phyloP scores from a whole-genome alignment of 2,888 invertebrate species.

The Leptopilina syphax region DNA sequence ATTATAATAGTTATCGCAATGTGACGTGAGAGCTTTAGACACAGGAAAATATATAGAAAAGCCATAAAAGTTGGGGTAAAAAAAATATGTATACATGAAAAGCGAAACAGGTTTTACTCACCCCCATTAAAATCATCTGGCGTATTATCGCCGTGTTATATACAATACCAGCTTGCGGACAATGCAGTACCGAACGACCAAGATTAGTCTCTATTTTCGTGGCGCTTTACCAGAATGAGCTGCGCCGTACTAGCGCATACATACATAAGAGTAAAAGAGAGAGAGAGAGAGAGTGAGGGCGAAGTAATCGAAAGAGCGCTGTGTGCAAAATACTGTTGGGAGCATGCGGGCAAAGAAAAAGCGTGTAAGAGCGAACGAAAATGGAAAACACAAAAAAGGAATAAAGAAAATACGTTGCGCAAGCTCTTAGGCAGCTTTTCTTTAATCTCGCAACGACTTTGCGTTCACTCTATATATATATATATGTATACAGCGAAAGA shows the following conservation, averaged over 20 bases:
- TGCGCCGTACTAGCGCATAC: conserved; percentile 8
- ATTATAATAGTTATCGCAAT: too few species aligned
- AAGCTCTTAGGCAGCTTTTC: conserved; percentile 53
- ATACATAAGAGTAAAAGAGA: too few species aligned
- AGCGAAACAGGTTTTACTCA: conserved; percentile 52
- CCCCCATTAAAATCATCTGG: conserved; percentile 66
- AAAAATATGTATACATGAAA: background rate
- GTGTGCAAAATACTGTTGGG: conserved; percentile 4
- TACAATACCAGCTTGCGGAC: conserved; percentile 60
- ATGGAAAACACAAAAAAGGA: conserved; percentile 47
- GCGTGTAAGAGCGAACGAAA: conserved; percentile 30
- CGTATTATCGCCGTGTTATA: conserved; percentile 59
- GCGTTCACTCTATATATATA: conserved; percentile 37
- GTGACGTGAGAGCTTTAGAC: too few species aligned
- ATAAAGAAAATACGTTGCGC: conserved; percentile 43
- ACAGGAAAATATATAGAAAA: too few species aligned
- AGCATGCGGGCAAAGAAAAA: conserved; percentile 10
- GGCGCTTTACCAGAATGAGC: conserved; percentile 50
- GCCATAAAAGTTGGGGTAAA: too few species aligned
- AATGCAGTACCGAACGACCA: conserved; percentile 63
- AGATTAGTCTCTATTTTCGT: conserved; percentile 67
- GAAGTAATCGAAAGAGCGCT: conserved; percentile 47
- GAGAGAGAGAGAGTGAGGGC: too few species aligned
- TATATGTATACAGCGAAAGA: conserved; percentile 45
- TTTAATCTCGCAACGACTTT: conserved; percentile 63